phyloP scores from a whole-genome alignment of 2,797 vertebrate genomes.

The Gymnothorax javanicus region DNA sequence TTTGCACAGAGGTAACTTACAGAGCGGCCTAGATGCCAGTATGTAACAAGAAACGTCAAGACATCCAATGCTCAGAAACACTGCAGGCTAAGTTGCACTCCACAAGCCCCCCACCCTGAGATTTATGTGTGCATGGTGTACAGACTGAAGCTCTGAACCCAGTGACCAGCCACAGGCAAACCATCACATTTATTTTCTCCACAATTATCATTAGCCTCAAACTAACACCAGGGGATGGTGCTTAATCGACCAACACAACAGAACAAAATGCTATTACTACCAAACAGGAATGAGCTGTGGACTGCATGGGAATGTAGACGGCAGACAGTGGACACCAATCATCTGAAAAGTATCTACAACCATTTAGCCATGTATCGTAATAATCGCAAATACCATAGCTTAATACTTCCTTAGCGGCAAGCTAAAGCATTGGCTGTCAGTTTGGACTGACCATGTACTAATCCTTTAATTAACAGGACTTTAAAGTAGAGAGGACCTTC shows the following conservation, averaged over 20 bases:
- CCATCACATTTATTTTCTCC: conserved; percentile 8
- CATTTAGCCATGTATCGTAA: neutral
- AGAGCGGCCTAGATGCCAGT: neutral
- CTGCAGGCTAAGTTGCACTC: neutral
- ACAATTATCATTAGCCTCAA: neutral
- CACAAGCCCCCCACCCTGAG: neutral
- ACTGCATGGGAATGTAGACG: neutral
- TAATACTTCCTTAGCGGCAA: neutral
- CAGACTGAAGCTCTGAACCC: neutral
- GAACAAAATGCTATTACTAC: neutral
- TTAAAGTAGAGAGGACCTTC: neutral
- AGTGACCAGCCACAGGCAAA: neutral
- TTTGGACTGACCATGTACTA: neutral
- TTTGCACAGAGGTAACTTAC: neutral
- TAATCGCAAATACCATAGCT: neutral
- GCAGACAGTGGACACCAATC: neutral
- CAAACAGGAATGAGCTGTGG: neutral
- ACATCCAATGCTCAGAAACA: neutral
- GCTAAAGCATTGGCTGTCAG: neutral
- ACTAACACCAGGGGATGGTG: neutral
- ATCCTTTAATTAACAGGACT: neutral
- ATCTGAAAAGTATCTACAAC: neutral
- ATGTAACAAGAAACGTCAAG: neutral
- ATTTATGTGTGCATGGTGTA: neutral
- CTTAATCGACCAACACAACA: neutral